phyloP scores from a whole-genome alignment of 2,113 vertebrate genomes.

The Calcarius ornatus region DNA sequence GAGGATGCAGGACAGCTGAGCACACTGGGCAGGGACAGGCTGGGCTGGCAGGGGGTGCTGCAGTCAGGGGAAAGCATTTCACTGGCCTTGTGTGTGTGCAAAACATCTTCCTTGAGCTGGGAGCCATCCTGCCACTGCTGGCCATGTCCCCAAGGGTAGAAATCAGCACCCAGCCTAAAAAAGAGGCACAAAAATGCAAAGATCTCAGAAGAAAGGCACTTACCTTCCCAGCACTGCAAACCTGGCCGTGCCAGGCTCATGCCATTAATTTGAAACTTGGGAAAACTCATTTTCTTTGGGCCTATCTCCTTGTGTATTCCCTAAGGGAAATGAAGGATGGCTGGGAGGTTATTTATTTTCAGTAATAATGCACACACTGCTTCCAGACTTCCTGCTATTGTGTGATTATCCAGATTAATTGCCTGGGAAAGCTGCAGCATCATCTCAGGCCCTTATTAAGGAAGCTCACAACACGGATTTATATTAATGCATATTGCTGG shows the following conservation, averaged over 20 bases:
- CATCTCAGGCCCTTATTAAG: constrained; percentile 25
- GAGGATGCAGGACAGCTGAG: neutral
- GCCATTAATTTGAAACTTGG: constrained; percentile 19
- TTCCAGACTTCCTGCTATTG: constrained; percentile 52
- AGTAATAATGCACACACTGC: constrained; percentile 8
- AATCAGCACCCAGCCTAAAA: neutral
- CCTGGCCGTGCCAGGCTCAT: neutral
- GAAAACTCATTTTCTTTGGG: constrained; percentile 11
- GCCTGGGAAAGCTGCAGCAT: constrained; percentile 43
- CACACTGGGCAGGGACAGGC: neutral
- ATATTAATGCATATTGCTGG: neutral
- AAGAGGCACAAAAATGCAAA: neutral
- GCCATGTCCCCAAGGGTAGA: neutral
- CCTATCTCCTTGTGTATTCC: constrained; percentile 13
- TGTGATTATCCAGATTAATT: constrained; percentile 56
- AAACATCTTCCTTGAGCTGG: neutral
- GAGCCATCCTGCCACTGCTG: neutral
- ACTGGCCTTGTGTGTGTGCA: neutral
- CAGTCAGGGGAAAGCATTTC: neutral
- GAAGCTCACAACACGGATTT: neutral
- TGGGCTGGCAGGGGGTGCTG: neutral
- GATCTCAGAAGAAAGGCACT: neutral
- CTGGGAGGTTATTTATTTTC: constrained; percentile 44
- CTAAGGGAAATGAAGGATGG: constrained; percentile 36
- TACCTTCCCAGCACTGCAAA: neutral